phyloP scores from a whole-genome alignment of 2,797 vertebrate genomes.

The Simalia tracyae region DNA sequence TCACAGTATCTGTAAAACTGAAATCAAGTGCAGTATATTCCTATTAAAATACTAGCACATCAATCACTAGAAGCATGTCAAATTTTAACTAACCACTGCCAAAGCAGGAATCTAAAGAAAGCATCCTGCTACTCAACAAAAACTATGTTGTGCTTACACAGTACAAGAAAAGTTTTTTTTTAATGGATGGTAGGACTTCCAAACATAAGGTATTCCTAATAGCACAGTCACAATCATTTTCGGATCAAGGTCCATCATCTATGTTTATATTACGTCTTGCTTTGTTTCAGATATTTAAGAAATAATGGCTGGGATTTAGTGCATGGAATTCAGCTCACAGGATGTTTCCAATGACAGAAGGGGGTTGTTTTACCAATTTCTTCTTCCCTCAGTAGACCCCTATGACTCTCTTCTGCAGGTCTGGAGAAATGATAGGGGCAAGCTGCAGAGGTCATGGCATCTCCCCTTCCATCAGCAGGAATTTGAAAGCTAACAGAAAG shows the following conservation, averaged over 20 bases:
- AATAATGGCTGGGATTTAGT: background rate
- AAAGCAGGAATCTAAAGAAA: background rate
- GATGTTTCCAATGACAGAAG: background rate
- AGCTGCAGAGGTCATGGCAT: background rate
- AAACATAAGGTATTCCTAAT: background rate
- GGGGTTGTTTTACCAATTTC: background rate
- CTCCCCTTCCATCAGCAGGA: background rate
- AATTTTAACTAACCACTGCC: fast-evolving
- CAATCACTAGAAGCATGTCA: background rate
- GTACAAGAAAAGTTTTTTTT: background rate
- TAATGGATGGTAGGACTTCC: background rate
- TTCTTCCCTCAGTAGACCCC: background rate
- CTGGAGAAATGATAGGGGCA: background rate
- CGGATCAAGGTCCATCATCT: background rate
- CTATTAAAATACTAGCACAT: background rate
- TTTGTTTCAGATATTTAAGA: background rate
- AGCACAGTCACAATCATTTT: background rate
- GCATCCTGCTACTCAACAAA: slow-evolving; percentile 13
- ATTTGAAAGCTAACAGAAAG: background rate
- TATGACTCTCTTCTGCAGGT: background rate
- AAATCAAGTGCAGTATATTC: slow-evolving; percentile 44
- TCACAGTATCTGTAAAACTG: slow-evolving; percentile 95
- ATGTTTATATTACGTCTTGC: background rate
- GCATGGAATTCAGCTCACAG: background rate
- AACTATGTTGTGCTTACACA: background rate